Evolutionary conservation across 2,888 invertebrate genomes (phyloP), one percentile per base, ranked within the genome.

Genomic region (Macrosiphum euphorbiae): DNA sequence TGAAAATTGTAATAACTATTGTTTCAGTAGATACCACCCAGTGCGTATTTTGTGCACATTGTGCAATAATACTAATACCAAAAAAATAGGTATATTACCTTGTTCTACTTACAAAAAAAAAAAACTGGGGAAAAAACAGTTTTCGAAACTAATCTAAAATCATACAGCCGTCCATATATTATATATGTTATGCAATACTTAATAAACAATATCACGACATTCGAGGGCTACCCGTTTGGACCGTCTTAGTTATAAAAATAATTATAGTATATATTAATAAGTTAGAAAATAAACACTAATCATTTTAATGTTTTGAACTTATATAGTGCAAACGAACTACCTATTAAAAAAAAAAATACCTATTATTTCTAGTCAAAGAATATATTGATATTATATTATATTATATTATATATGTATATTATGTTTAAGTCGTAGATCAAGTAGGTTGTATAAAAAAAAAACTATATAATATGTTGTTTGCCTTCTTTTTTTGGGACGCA

Each of bases 281-380:
- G 92, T 52, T 87, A 41, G 11, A 92, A 88, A 78, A 88, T 78
- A 78, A 88, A 67, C n/a, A 78, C 41, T 92, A 55, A 88, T 44
- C 92, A n/a, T 91, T 91, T 85, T 28, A 91, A 84, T 10, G 91
- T 91, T 85, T 91, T 58, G 26, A 88, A 92, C 87, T 92, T 92
- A 85, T 41, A 92, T 67, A 67, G 88, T 88, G 67, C 92, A 88
- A 92, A 93, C 90, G 3, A 90, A 90, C 47, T 86, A 94, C 50
- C 85, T 94, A 44, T 44, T 44, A 7, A 7, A 44, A 44, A 44
- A 44, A 44, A 44, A 44, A 44, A 44, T 86, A 94, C 50, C 85
- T 94, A 91, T 91, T 91, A 91, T 88, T 67, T 92, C 92, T 92
- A 92, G 92, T 92, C 92, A 92, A 92, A 92, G 61, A 84, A 78